phyloP scores from a whole-genome alignment of 1,140 invertebrate species.

The Macrotrachela quadricornifera region DNA sequence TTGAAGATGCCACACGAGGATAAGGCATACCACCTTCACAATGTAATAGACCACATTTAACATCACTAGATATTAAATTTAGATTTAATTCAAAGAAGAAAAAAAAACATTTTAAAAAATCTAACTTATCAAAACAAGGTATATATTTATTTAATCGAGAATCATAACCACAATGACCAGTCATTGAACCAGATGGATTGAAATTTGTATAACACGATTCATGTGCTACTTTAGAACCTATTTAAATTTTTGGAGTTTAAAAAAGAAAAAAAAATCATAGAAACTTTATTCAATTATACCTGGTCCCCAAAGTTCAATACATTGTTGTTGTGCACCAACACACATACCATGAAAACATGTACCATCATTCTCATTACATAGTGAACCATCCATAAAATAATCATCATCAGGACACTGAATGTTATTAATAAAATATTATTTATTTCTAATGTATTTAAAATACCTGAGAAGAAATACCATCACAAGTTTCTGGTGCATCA shows the following conservation, averaged over 20 bases:
- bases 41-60: conserved; percentile 65
- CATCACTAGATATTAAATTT: conserved; percentile 40
- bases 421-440: too few relatives aligned
- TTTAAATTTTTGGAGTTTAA: too few relatives aligned
- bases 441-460: too few relatives aligned
- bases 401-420: too few relatives aligned
- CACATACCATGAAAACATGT: conserved; percentile 76
- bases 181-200: conserved; percentile 72
- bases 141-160: conserved; percentile 45
- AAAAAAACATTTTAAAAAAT: conserved; percentile 12
- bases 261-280: conserved; percentile 11
- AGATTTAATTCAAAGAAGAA: neutral
- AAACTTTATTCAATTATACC: too few relatives aligned
- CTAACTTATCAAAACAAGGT: conserved; percentile 66
- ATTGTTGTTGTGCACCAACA: conserved; percentile 62
- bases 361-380: conserved; percentile 46
- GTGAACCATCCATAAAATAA: conserved; percentile 45
- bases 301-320: conserved; percentile 70
- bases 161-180: conserved; percentile 72
- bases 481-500: conserved; percentile 53
- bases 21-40: conserved; percentile 59
- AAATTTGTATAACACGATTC: conserved; percentile 71
- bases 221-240: conserved; percentile 49
- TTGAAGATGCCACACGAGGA: conserved; percentile 28
- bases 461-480: too few relatives aligned